Evolutionary conservation across 2,113 vertebrate genomes (phyloP), one percentile per base, ranked within the genome.

Genomic region (Strix uralensis): DNA sequence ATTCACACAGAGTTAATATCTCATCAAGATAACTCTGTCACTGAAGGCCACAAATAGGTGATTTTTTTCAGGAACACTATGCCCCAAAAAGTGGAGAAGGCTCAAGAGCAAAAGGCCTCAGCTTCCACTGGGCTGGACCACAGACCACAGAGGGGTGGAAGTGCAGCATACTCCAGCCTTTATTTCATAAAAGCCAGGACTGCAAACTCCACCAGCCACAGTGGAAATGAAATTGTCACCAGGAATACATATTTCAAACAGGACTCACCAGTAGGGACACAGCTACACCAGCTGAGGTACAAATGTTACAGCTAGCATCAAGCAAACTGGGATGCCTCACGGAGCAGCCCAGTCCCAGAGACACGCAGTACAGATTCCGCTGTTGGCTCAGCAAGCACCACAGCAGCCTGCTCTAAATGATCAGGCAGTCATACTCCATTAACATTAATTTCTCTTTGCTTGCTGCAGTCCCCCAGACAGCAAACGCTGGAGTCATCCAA

Each of bases 11-110:
- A 38, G 23, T 51, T 89, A 58, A 88, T 44, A 44, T 86, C 72
- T 81, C 72, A 71, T 38, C 32, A 67, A 59, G 11, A 10, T n/a
- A 81, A 40, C 22, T 62, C 47, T 71, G 22, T 15, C 63, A 83
- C 44, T 5, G 2, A 77, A 77, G 36, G 13, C 40, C 32, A 71
- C 2, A 2, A 51, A 79, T 5, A 29, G 11, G 23, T 0, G 1
- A 40, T 16, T 58, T 49, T 72, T 79, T 79, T 27, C 15, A 77
- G 47, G 16, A 62, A 59, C 29, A 18, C 3, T n/a, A 5, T 23
- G 7, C 13, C 52, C 59, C 17, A 70, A 79, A 84, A 75, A 36
- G 1, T 29, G 13, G 25, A 72, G n/a, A 62, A 67, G 44, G 29
- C n/a, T 87, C 6, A 22, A 55, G 59, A 66, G 27, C 22, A 38